These are phyloP conservation scores for Leucophora obtusa DNA, from an alignment of 2,888 invertebrate genomes.

Conservation along the genomic window DNA sequence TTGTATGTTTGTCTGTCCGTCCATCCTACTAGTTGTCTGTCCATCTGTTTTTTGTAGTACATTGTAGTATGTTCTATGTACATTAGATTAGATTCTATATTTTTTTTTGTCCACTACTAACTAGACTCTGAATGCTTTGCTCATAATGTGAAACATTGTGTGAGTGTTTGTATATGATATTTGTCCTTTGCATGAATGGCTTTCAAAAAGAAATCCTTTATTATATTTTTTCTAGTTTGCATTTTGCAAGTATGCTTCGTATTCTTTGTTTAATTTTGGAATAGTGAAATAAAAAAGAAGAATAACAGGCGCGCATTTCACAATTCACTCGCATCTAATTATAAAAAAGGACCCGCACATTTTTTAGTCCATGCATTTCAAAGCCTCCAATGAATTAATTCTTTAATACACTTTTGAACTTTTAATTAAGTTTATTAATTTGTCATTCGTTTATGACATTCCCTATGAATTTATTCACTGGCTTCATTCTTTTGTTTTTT, in stretches of 20 bases:
- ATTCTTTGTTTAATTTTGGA: slow-evolving; percentile 54
- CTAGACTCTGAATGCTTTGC: slow-evolving; percentile 8
- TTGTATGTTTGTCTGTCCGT: slow-evolving; percentile 21
- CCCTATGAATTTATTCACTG: too few species aligned
- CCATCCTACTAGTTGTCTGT: slow-evolving; percentile 2
- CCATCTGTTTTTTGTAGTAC: slow-evolving; percentile 16
- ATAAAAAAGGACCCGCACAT: slow-evolving; percentile 59
- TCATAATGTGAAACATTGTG: neutral
- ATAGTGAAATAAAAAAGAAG: slow-evolving; percentile 24
- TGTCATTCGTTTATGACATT: too few species aligned
- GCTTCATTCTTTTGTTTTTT: too few species aligned
- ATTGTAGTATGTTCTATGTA: neutral
- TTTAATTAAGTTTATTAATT: too few species aligned
- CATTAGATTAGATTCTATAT: slow-evolving; percentile 41
- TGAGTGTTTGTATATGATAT: slow-evolving; percentile 33
- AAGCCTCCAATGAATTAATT: too few species aligned
- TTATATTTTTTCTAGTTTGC: slow-evolving; percentile 17
- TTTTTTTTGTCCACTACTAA: slow-evolving; percentile 39
- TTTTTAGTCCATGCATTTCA: slow-evolving; percentile 26
- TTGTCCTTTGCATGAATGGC: slow-evolving; percentile 60
- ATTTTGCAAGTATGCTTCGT: slow-evolving; percentile 41
- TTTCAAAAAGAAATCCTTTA: slow-evolving; percentile 49
- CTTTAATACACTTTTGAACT: too few species aligned
- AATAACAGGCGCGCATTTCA: slow-evolving; percentile 40
- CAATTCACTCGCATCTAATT: slow-evolving; percentile 50